Evolutionary conservation across 2,888 invertebrate species (phyloP).

Genomic region (Polia nebulosa): DNA sequence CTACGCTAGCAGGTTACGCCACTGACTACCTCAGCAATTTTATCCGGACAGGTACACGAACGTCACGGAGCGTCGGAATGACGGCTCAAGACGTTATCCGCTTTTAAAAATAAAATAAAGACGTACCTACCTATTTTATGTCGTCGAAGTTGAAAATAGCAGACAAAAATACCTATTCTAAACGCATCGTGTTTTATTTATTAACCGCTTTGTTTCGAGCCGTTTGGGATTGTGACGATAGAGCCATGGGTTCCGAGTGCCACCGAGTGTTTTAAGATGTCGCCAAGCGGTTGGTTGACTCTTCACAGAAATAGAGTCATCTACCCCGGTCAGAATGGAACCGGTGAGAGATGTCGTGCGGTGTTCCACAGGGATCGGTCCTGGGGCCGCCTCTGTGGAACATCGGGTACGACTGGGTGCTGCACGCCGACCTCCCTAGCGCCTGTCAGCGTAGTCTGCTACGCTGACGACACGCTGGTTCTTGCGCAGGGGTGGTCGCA

Average conservation of each 20-base stretch:
- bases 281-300: neutral
- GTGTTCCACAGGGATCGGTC: too few species aligned
- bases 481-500: too few species aligned
- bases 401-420: too few species aligned
- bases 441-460: too few species aligned
- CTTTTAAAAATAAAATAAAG: constrained; percentile 14
- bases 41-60: neutral
- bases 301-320: neutral
- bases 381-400: too few species aligned
- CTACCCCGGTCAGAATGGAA: too few species aligned
- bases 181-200: neutral
- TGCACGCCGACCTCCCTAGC: too few species aligned
- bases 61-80: constrained; percentile 5
- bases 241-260: neutral
- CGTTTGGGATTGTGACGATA: neutral
- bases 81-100: constrained; percentile 12
- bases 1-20: constrained; percentile 4
- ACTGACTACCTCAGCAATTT: neutral
- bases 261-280: neutral
- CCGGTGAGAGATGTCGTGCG: too few species aligned
- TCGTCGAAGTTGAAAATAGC: neutral
- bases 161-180: neutral
- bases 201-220: neutral
- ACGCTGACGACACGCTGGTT: too few species aligned
- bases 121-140: neutral